Conservation (phyloP, 2,797 vertebrate genomes). For the Potorous gilbertii region DNA sequence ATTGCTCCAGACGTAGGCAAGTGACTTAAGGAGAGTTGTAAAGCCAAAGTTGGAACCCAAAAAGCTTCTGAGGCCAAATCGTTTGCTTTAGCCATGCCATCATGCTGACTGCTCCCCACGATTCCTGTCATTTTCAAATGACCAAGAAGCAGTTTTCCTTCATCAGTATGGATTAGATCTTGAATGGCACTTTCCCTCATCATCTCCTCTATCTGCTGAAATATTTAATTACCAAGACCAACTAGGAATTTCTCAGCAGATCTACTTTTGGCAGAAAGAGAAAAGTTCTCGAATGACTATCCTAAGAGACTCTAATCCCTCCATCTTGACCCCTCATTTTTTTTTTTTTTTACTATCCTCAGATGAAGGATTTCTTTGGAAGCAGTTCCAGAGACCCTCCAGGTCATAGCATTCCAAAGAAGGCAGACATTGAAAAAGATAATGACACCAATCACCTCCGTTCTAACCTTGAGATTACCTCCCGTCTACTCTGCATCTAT, state of each 20-base stretch:
- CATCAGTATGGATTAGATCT: neutral
- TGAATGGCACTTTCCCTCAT: neutral
- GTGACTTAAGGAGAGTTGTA: neutral
- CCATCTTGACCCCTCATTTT: neutral
- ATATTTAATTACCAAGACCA: neutral
- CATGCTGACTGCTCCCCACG: neutral
- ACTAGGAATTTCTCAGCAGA: neutral
- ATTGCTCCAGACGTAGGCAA: neutral
- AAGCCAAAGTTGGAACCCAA: neutral
- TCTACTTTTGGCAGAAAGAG: neutral
- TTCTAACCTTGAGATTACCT: neutral
- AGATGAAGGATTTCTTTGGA: neutral
- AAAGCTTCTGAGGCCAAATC: neutral
- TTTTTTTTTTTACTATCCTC: constrained; percentile 16
- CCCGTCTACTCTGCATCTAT: neutral
- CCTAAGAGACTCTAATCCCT: neutral
- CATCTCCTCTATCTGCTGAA: neutral
- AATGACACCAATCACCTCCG: constrained; percentile 6
- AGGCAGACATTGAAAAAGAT: constrained; percentile 17
- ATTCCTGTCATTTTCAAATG: neutral
- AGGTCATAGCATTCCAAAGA: neutral
- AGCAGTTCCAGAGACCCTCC: too few relatives aligned
- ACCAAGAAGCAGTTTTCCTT: neutral
- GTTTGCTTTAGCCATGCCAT: neutral
- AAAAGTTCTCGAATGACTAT: neutral